Evolutionary conservation across 53 echinoderm and acorn worm species (phyloP), one percentile per base, ranked within the genome.

Genomic region (Crossaster papposus): DNA sequence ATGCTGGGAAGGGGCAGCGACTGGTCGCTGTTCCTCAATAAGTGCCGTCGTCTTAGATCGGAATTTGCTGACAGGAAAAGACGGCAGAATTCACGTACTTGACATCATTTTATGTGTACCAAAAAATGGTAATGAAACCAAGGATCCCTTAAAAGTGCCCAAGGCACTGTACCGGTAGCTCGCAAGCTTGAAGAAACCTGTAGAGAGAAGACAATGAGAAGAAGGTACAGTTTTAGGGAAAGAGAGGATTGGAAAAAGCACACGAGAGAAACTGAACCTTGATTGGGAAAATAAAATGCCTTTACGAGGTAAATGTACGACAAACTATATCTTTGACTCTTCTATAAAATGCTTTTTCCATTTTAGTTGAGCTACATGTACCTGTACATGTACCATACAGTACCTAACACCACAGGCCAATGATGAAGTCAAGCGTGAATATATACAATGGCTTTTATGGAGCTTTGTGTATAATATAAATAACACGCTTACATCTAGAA

Each of bases 1-100:
- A 85, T 85, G 72, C 85, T 85, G 73, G 4, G 68, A 36, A 11
- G 82, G 82, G 82, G 82, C 82, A 82, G 82, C 85, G 35, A 85
- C 52, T 85, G 15, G 73, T 73, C 73, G 85, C 85, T 85, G 73
- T 73, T 85, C 85, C 85, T 85, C 85, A 30, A 78, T 44, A n/a
- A 73, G 14, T 35, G 74, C 74, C 74, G 74, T 73, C 74, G 74
- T 73, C 74, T 73, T 73, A 36, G 44, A 3, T 73, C 22, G 74
- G 34, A 34, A 33, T 35, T 33, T 3, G 34, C 34, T 36, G 36
- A 36, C 35, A 23, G 70, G 31, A 70, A 70, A 33, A 28, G 5
- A 24, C 28, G 68, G 68, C 28, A 28, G n/a, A 26, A 26, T 68
- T 68, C 28, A 68, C 4, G 68, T 68, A 23, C 24, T 28, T 24